Conservation (phyloP, 2,797 vertebrate species). For the Choloepus didactylus region DNA sequence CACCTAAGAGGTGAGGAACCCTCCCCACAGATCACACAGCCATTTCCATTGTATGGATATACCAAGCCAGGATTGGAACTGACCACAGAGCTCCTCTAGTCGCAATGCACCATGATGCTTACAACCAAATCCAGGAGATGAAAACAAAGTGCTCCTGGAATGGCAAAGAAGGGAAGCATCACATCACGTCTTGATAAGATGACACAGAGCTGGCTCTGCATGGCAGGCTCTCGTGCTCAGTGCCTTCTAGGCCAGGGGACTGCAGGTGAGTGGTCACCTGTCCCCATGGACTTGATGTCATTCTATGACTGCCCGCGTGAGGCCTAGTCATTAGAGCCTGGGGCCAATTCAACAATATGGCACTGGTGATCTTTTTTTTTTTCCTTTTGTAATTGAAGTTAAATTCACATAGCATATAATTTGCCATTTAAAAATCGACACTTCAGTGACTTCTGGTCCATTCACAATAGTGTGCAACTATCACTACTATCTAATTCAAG, state of each 20-base stretch:
- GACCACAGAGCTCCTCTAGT: neutral
- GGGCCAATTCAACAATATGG: neutral
- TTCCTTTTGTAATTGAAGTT: too few species aligned
- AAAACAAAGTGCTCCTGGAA: neutral
- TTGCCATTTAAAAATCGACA: too few species aligned
- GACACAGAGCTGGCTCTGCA: rapidly evolving
- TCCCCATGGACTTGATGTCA: too few species aligned
- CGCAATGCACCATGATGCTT: neutral
- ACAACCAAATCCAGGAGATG: neutral
- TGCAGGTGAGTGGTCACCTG: neutral
- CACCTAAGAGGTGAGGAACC: neutral
- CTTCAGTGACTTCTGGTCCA: too few species aligned
- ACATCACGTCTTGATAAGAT: rapidly evolving
- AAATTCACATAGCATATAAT: too few species aligned
- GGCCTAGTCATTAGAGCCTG: neutral
- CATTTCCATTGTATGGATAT: neutral
- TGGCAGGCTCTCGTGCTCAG: neutral
- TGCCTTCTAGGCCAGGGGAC: neutral
- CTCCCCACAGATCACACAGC: neutral
- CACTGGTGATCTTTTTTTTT: too few species aligned
- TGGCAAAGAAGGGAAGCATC: neutral
- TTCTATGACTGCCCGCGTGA: neutral
- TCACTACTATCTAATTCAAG: too few species aligned
- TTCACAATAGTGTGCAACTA: too few species aligned
- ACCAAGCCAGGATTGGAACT: neutral